phyloP scores from a whole-genome alignment of 1,140 invertebrate genomes.

The Condylostylus longicornis region DNA sequence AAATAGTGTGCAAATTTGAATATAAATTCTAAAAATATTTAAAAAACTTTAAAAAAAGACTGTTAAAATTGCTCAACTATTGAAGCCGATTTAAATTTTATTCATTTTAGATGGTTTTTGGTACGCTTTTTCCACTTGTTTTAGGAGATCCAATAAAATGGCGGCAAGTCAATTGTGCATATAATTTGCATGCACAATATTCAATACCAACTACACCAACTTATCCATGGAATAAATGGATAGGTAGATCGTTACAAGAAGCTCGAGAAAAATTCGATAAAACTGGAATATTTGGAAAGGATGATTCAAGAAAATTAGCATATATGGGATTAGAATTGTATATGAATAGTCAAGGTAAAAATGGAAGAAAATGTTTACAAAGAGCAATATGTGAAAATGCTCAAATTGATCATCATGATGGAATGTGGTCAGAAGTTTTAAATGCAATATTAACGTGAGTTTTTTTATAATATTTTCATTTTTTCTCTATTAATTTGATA shows the following conservation, averaged over 20 bases:
- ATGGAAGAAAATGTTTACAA: constrained; percentile 18
- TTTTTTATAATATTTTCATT: too few species aligned
- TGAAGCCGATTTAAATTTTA: too few species aligned
- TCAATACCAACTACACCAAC: constrained; percentile 17
- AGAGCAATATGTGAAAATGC: constrained; percentile 29
- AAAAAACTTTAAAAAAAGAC: too few species aligned
- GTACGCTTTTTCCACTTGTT: constrained; percentile 17
- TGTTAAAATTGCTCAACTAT: too few species aligned
- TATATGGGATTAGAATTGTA: constrained; percentile 22
- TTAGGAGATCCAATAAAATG: constrained; percentile 21
- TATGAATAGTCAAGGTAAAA: constrained; percentile 14
- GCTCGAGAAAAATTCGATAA: constrained; percentile 11
- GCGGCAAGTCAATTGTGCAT: constrained; percentile 22
- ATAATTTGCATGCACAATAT: constrained; percentile 22
- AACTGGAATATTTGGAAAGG: constrained; percentile 9
- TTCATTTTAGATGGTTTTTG: constrained; percentile 20
- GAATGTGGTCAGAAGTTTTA: constrained; percentile 26
- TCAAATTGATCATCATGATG: constrained; percentile 23
- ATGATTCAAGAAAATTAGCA: constrained; percentile 21
- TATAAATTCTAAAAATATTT: too few species aligned
- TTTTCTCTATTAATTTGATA: too few species aligned
- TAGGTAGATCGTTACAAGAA: constrained; percentile 1
- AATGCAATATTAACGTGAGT: constrained; percentile 25
- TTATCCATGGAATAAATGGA: constrained; percentile 29
- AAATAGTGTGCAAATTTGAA: too few species aligned